Evolutionary conservation across 2,113 vertebrate genomes (phyloP), one percentile per base, ranked within the genome.

Genomic region (Bufo gargarizans): DNA sequence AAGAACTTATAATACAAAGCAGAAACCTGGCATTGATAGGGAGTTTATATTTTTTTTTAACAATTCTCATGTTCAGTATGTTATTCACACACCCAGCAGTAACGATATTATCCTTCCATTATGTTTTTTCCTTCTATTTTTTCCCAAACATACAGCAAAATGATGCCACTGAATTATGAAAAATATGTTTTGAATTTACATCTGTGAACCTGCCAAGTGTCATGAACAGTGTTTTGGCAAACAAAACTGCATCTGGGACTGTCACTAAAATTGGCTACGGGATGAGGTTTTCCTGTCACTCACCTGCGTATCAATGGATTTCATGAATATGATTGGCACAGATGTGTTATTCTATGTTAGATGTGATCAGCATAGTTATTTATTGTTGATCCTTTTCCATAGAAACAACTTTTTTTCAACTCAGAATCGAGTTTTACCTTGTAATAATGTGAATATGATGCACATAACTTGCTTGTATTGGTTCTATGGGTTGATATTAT

Each of bases 161-260:
- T 19, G n/a, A 72, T 77, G 84, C 69, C 16, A 77, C 53, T 74
- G 20, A 77, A 85, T 77, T 85, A 77, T 85, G 56, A 85, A 85
- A 85, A 85, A 77, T 85, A 85, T 76, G 84, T 85, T 85, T 47
- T 58, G 17, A 85, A 61, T 85, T 77, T 85, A 55, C 12, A 59
- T 77, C 84, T 85, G 16, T 85, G 47, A 76, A 85, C 84, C 84
- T 85, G 71, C 71, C 84, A 85, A 85, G 71, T 77, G 55, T 77
- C 71, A 77, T 84, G 61, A 84, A 84, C 82, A 58, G 69, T 71
- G 67, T 84, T 71, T 84, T 85, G 84, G 84, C 84, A 61, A 85
- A 76, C 53, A 47, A 77, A 72, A 59, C 33, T 76, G 71, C 56
- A 77, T 77, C 69, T 86, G 84, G 84, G 72, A 86, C 55, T 53